Evolutionary conservation across 53 echinoderm and acorn worm species (phyloP).

Genomic region (Hippasteria phrygiana): DNA sequence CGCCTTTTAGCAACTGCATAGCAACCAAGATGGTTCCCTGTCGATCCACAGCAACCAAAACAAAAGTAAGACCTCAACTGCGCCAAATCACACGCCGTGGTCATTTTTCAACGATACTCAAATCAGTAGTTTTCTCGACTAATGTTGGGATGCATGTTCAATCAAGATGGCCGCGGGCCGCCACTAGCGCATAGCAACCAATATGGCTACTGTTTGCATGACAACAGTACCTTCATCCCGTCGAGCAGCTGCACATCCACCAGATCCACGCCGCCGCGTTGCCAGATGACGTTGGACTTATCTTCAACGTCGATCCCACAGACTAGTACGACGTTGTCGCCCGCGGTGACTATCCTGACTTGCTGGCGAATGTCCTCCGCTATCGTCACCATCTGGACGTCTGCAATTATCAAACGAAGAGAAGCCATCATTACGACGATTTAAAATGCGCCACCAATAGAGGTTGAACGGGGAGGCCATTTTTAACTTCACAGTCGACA

Average conservation of each 20-base stretch:
- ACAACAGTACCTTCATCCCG: constrained; percentile 73
- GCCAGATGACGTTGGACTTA: constrained; percentile 79
- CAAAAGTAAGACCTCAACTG: too few relatives aligned
- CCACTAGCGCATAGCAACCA: not conserved
- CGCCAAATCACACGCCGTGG: too few relatives aligned
- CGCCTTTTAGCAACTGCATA: too few relatives aligned
- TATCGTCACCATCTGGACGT: constrained; percentile 79
- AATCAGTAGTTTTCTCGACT: too few relatives aligned
- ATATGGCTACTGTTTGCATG: not conserved
- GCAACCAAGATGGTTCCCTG: too few relatives aligned
- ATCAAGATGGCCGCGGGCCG: not conserved
- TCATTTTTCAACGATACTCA: too few relatives aligned
- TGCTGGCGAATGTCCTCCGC: constrained; percentile 72
- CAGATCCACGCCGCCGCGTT: constrained; percentile 74
- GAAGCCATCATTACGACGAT: too few relatives aligned
- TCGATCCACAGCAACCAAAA: too few relatives aligned
- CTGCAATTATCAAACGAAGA: constrained; percentile 52
- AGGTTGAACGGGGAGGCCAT: too few relatives aligned
- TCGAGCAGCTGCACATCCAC: constrained; percentile 64
- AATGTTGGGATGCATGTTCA: not conserved
- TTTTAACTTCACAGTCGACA: too few relatives aligned
- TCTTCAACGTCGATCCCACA: constrained; percentile 83
- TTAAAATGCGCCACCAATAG: too few relatives aligned
- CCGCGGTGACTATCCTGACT: constrained; percentile 61
- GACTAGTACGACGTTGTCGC: constrained; percentile 78